Evolutionary conservation across 2,797 vertebrate genomes (phyloP).

Genomic region (Malacoraja senta): DNA sequence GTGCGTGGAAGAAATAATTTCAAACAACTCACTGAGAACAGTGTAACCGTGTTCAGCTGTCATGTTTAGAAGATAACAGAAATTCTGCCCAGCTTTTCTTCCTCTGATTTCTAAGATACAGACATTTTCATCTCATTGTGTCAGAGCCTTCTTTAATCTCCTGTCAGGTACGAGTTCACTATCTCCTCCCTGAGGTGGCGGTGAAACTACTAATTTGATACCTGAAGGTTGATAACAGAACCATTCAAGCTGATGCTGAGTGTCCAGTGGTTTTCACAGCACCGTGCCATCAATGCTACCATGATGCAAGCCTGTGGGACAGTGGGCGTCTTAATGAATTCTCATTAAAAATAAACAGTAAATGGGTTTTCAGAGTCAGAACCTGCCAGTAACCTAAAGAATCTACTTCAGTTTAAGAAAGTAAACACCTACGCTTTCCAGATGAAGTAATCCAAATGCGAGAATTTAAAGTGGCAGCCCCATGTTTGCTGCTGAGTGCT

Average conservation of each 20-base stretch:
- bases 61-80: constrained; percentile 9
- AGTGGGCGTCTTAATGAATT: neutral
- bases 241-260: neutral
- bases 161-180: neutral
- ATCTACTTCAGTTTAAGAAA: neutral
- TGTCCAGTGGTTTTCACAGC: neutral
- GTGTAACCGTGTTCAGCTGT: neutral
- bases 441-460: neutral
- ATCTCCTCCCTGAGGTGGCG: neutral
- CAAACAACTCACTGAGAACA: neutral
- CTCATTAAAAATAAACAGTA: neutral
- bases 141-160: constrained; percentile 18
- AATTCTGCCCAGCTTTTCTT: neutral
- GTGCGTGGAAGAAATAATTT: neutral
- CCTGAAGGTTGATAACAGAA: neutral
- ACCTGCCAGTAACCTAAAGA: neutral
- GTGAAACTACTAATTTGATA: neutral
- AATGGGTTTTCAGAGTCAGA: neutral
- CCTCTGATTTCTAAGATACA: neutral
- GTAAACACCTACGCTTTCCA: neutral
- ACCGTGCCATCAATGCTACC: neutral
- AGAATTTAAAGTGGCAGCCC: neutral
- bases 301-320: neutral
- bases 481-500: neutral
- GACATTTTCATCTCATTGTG: neutral